Conservation (phyloP, 2,113 vertebrate species). For the Barnardius zonarius region DNA sequence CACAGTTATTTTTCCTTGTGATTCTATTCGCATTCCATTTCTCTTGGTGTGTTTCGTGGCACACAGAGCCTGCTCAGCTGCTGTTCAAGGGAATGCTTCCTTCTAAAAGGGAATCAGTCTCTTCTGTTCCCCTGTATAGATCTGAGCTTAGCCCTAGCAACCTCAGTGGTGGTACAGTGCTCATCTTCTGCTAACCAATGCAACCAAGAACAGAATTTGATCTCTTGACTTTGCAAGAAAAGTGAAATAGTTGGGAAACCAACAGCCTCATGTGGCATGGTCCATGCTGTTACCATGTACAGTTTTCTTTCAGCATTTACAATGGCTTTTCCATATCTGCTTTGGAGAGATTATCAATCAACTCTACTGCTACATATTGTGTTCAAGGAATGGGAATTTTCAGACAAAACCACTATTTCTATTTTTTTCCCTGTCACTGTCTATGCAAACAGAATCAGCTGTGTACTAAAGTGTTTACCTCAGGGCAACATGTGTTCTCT, state of each 20-base stretch:
- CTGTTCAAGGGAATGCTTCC: not conserved
- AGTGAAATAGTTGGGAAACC: not conserved
- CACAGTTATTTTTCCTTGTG: slow-evolving; percentile 27
- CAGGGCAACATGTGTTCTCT: not conserved
- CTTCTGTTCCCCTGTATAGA: not conserved
- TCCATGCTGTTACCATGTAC: not conserved
- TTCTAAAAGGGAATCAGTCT: not conserved
- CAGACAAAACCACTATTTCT: not conserved
- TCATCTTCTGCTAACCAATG: not conserved
- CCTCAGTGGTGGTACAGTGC: not conserved
- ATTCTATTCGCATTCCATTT: not conserved
- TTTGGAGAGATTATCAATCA: not conserved
- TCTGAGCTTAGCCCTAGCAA: not conserved
- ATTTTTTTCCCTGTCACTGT: not conserved
- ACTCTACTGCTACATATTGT: not conserved
- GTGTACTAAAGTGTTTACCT: not conserved
- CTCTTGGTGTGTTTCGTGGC: not conserved
- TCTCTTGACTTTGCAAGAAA: not conserved
- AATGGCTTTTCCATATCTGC: not conserved
- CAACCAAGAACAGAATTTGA: not conserved
- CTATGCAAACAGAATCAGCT: not conserved
- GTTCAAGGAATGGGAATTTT: not conserved
- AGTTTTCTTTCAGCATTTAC: not conserved
- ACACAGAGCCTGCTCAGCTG: not conserved
- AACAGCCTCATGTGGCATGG: not conserved